Conservation (phyloP, 1,140 invertebrate species). For the Diploscapter pachys region DNA sequence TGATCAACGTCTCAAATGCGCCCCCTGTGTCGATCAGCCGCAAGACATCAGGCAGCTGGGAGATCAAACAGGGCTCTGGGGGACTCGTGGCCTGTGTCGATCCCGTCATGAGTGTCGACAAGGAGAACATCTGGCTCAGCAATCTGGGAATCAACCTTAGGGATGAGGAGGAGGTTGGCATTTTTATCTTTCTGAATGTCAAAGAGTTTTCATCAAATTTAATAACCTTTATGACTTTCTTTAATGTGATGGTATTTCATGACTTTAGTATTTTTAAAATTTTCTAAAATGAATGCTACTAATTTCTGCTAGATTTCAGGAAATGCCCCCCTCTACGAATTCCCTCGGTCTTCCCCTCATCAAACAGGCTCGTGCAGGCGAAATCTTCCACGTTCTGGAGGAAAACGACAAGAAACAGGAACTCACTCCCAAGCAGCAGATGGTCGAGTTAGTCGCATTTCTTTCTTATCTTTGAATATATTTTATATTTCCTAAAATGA, state of each 20-base stretch:
- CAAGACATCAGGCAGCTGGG: conserved; percentile 52
- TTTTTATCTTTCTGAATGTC: not conserved
- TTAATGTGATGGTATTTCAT: too few species aligned
- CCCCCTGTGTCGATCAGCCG: conserved; percentile 54
- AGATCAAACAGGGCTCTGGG: conserved; percentile 55
- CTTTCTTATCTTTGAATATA: not conserved
- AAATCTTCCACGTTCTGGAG: conserved; percentile 58
- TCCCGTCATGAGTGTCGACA: conserved; percentile 54
- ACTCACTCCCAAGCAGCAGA: conserved; percentile 24
- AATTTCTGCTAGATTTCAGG: too few species aligned
- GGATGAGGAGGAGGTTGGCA: conserved; percentile 25
- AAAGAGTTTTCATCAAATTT: not conserved
- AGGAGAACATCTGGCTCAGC: conserved; percentile 58
- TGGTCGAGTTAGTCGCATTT: conserved; percentile 16
- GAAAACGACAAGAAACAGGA: conserved; percentile 52
- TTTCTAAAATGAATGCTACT: too few species aligned
- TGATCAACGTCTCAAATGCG: conserved; percentile 58
- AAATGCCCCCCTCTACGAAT: conserved; percentile 50
- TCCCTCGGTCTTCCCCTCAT: conserved; percentile 56
- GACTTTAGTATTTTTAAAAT: too few species aligned
- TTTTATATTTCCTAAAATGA: too few species aligned
- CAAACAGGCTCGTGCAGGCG: conserved; percentile 54
- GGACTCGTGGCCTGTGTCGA: conserved; percentile 58
- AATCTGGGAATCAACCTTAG: conserved; percentile 57
- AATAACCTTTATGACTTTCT: too few species aligned